Percentiles rank a stretch among this genome's conserved stretches.
Evolutionary conservation across 2,888 invertebrate species (phyloP).

Genomic region (Nomada ferruginata): DNA sequence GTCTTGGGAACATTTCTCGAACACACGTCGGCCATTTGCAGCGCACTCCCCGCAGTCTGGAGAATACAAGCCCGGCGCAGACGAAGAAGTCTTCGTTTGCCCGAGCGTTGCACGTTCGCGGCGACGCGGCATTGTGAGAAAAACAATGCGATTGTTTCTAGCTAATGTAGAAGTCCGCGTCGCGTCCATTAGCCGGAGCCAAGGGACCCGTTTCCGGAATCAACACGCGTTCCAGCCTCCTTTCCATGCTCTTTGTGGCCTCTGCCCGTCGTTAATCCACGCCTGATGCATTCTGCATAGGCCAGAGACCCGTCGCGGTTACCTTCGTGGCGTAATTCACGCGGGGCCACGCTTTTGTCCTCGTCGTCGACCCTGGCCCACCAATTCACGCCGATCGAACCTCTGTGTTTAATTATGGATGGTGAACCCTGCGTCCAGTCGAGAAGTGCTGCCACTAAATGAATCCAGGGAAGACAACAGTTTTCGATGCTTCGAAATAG

Average conservation of each 20-base stretch:
- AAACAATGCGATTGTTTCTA: constrained; percentile 73
- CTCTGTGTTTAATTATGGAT: constrained; percentile 39
- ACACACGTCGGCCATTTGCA: constrained; percentile 41
- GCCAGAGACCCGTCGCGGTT: constrained; percentile 38
- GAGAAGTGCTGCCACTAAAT: background rate
- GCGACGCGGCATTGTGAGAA: constrained; percentile 67
- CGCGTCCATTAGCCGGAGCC: constrained; percentile 67
- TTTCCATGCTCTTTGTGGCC: constrained; percentile 40
- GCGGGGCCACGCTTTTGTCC: constrained; percentile 38
- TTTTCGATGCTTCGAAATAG: too few relatives aligned
- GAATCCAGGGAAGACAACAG: background rate
- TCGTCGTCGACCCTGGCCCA: background rate
- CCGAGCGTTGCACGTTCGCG: constrained; percentile 38
- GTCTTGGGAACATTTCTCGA: constrained; percentile 20
- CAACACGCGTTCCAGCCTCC: constrained; percentile 50
- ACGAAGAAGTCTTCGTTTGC: constrained; percentile 17
- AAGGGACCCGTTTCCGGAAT: constrained; percentile 63
- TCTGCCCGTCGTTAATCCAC: constrained; percentile 63
- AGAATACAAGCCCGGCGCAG: constrained; percentile 10
- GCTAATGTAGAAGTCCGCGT: constrained; percentile 67
- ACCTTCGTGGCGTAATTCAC: constrained; percentile 60
- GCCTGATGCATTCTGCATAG: constrained; percentile 65
- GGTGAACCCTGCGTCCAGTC: constrained; percentile 19
- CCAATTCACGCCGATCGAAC: constrained; percentile 18
- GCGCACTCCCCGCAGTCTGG: constrained; percentile 13